Evolutionary conservation across 2,113 vertebrate genomes (phyloP).

Genomic region (Brienomyrus longianalis): DNA sequence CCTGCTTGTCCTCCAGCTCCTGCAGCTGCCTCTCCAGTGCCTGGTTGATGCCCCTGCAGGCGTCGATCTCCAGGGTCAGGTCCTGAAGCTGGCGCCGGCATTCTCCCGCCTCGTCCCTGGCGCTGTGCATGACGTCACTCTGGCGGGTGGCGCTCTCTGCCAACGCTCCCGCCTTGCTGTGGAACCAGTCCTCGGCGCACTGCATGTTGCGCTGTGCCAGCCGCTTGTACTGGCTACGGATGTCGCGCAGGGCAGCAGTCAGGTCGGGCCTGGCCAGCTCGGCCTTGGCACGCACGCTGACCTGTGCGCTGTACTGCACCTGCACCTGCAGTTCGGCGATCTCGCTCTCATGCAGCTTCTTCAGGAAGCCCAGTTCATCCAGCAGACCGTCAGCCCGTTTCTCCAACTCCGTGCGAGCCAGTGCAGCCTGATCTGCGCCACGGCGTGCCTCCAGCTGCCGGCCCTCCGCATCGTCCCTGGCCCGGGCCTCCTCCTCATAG

Average conservation of each 20-base stretch:
- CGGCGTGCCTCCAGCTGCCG: constrained; percentile 76
- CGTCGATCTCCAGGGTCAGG: constrained; percentile 80
- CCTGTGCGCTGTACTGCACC: constrained; percentile 73
- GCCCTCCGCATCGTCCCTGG: constrained; percentile 73
- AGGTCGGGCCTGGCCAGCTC: constrained; percentile 84
- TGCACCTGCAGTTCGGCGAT: constrained; percentile 86
- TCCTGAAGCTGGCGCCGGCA: constrained; percentile 75
- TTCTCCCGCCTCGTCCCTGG: constrained; percentile 80
- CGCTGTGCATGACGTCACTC: constrained; percentile 67
- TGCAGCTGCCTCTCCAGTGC: constrained; percentile 84
- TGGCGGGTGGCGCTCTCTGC: constrained; percentile 72
- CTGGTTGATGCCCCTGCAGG: constrained; percentile 77
- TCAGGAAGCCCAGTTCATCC: constrained; percentile 87
- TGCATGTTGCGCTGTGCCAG: constrained; percentile 86
- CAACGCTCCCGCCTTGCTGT: constrained; percentile 79
- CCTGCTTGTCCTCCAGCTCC: constrained; percentile 85
- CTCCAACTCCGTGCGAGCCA: constrained; percentile 73
- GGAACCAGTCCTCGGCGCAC: constrained; percentile 91
- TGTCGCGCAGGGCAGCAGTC: constrained; percentile 80
- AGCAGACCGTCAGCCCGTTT: constrained; percentile 78
- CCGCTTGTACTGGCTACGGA: constrained; percentile 86
- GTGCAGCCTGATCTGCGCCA: constrained; percentile 68
- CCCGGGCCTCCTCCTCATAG: constrained; percentile 77
- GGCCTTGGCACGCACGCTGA: constrained; percentile 88
- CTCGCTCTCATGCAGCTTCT: constrained; percentile 85